phyloP scores from a whole-genome alignment of 2,113 vertebrate genomes.

The Taurulus bubalis region DNA sequence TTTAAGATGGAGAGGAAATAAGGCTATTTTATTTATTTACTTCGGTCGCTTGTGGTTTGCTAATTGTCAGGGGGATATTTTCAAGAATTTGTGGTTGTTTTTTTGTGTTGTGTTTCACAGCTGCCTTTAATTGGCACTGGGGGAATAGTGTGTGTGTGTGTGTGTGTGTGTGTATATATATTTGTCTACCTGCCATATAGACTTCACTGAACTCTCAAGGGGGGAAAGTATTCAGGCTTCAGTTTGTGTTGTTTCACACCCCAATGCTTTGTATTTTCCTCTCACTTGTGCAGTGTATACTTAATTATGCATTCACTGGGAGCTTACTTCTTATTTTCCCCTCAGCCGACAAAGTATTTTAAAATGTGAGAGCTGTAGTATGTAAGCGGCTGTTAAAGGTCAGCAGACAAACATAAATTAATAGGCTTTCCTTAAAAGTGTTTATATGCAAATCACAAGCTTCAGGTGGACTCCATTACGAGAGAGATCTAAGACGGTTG shows the following conservation, averaged over 20 bases:
- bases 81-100: conserved; percentile 17
- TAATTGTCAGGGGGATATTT: conserved; percentile 19
- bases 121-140: conserved; percentile 27
- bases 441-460: conserved; percentile 21
- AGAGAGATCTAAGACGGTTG: not conserved
- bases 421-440: not conserved
- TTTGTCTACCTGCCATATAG: conserved; percentile 10
- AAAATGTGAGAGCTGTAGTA: not conserved
- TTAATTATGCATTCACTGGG: conserved; percentile 7
- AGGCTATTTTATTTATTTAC: not conserved
- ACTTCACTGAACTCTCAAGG: not conserved
- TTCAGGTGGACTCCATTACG: not conserved
- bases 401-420: not conserved
- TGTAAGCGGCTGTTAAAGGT: not conserved
- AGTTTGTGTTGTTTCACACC: not conserved
- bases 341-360: not conserved
- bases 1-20: not conserved
- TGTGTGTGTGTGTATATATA: not conserved
- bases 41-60: conserved; percentile 9
- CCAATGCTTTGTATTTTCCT: conserved; percentile 28
- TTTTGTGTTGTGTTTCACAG: conserved; percentile 26
- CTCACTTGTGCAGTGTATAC: not conserved
- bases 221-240: not conserved
- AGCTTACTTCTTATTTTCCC: conserved; percentile 47
- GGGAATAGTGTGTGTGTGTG: conserved; percentile 2